These are phyloP conservation scores for Drosophila testacea DNA, from an alignment of 2,888 invertebrate genomes.

Conservation along the genomic window DNA sequence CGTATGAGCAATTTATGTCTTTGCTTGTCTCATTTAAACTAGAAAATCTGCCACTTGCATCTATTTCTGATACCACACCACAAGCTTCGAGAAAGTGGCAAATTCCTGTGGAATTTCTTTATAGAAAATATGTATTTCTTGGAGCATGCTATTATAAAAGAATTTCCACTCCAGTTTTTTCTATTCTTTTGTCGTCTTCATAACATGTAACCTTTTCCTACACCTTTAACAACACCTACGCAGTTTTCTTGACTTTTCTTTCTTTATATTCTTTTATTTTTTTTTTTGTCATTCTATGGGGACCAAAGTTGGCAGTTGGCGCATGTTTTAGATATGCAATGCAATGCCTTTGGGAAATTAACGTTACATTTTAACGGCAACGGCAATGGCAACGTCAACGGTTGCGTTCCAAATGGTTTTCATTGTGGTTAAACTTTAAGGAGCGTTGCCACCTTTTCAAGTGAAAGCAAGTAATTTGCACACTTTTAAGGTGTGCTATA, in stretches of 20 bases:
- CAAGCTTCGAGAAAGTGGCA: background rate
- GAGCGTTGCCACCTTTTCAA: slow-evolving; percentile 15
- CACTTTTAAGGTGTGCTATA: slow-evolving; percentile 42
- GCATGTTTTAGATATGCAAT: slow-evolving; percentile 71
- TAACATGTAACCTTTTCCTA: slow-evolving; percentile 20
- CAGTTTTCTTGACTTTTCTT: slow-evolving; percentile 31
- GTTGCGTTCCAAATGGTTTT: slow-evolving; percentile 27
- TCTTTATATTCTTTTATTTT: background rate
- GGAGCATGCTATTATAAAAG: background rate
- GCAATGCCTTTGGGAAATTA: slow-evolving; percentile 72
- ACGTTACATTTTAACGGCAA: slow-evolving; percentile 63
- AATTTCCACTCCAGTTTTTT: background rate
- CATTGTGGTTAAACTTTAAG: slow-evolving; percentile 43
- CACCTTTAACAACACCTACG: slow-evolving; percentile 44
- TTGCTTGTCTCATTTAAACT: slow-evolving; percentile 5
- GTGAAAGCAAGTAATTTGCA: slow-evolving; percentile 26
- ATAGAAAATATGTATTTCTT: too few relatives aligned
- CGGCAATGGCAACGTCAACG: slow-evolving; percentile 29
- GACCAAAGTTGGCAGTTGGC: slow-evolving; percentile 47
- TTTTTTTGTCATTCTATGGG: slow-evolving; percentile 15
- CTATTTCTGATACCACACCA: too few relatives aligned
- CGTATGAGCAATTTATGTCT: slow-evolving; percentile 52
- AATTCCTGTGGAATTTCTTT: background rate
- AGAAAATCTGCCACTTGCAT: too few relatives aligned
- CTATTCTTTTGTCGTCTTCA: background rate